Evolutionary conservation across 2,888 invertebrate genomes (phyloP).

Genomic region (Sycophila texana): DNA sequence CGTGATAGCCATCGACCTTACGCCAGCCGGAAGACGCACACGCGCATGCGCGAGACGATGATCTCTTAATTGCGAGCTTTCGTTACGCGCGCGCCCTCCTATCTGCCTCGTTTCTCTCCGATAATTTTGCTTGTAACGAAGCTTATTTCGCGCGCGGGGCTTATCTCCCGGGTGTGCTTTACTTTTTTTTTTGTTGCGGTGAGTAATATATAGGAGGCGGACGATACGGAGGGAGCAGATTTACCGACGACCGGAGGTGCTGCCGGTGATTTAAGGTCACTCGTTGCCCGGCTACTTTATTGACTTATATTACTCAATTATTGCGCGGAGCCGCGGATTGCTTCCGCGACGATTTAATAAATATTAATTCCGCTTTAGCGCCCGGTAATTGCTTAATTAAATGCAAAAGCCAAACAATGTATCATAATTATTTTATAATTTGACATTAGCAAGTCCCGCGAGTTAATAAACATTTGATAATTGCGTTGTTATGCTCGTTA

Average conservation of each 20-base stretch:
- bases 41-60: constrained; percentile 3
- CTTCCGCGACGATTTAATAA: no score
- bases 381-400: no score
- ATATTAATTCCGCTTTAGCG: no score
- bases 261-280: neutral
- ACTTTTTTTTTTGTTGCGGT: neutral
- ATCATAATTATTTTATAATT: no score
- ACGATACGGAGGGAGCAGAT: neutral
- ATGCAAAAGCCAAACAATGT: no score
- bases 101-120: constrained; percentile 11
- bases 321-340: no score
- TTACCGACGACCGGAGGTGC: neutral
- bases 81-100: constrained; percentile 15
- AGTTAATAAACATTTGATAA: no score
- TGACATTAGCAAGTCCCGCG: no score
- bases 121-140: constrained; percentile 15
- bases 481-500: no score
- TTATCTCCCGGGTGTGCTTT: constrained; percentile 12
- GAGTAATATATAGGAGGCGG: neutral
- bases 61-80: constrained; percentile 49
- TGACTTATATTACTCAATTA: no score
- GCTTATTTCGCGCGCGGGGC: neutral
- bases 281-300: no score
- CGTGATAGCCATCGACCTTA: constrained; percentile 38
- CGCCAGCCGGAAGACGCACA: constrained; percentile 9